These are phyloP conservation scores for Hemiscyllium ocellatum DNA, from an alignment of 2,113 vertebrate species.

Conservation along the genomic window DNA sequence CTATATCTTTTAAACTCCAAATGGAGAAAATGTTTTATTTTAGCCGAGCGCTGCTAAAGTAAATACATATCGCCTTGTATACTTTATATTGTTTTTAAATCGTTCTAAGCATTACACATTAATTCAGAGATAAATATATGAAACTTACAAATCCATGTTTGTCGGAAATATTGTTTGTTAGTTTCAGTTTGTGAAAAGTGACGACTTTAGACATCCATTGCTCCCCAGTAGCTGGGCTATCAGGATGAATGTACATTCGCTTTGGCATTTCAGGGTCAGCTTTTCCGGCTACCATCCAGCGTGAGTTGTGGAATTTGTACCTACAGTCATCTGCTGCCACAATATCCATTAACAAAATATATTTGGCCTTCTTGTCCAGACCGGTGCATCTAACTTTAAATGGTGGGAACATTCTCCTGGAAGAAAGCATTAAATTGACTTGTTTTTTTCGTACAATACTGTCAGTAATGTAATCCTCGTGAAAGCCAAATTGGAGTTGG, in stretches of 20 bases:
- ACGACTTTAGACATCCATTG: slow-evolving; percentile 99
- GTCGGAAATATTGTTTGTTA: slow-evolving; percentile 98
- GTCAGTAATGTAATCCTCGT: background rate
- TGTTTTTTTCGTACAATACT: background rate
- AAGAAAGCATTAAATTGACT: background rate
- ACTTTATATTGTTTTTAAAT: background rate
- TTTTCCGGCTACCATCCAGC: slow-evolving; percentile 98
- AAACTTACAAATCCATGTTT: slow-evolving; percentile 99
- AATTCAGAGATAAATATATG: slow-evolving; percentile 47
- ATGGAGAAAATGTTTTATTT: background rate
- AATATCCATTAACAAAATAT: slow-evolving; percentile 97
- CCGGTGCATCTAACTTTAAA: slow-evolving; percentile 98
- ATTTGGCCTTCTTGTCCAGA: slow-evolving; percentile 98
- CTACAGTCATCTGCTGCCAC: slow-evolving; percentile 97
- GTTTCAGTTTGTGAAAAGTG: slow-evolving; percentile 98
- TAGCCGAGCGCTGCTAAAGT: background rate
- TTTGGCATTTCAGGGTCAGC: slow-evolving; percentile 99
- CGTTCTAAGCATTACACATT: background rate
- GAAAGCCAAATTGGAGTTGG: background rate
- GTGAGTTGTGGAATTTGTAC: slow-evolving; percentile 98
- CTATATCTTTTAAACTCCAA: background rate
- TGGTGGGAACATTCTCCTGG: slow-evolving; percentile 95
- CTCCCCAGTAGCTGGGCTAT: slow-evolving; percentile 94
- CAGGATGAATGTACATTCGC: slow-evolving; percentile 98
- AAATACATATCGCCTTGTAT: background rate